A percentile compares a stretch with the other conserved stretches of the same genome.
These are phyloP conservation scores for Siphonodentalium dalli DNA, from an alignment of 2,888 invertebrate genomes.

Conservation along the genomic window DNA sequence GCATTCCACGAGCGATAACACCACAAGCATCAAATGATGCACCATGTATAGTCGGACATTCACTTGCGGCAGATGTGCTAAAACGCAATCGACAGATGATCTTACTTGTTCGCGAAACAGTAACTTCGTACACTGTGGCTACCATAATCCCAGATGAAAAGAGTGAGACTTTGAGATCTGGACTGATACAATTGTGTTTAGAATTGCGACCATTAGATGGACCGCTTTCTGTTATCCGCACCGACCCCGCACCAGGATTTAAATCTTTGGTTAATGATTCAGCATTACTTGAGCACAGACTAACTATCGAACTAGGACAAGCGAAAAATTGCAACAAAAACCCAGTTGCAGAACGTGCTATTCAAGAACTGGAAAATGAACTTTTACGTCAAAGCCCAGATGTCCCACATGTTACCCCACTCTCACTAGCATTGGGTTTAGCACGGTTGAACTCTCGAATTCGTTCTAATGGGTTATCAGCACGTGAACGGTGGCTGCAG, in stretches of 20 bases:
- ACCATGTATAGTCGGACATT: slow-evolving; percentile 13
- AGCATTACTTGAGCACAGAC: slow-evolving; percentile 10
- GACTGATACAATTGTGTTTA: slow-evolving; percentile 17
- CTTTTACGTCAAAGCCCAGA: slow-evolving; percentile 31
- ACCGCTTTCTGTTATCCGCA: slow-evolving; percentile 29
- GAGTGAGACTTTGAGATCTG: slow-evolving; percentile 19
- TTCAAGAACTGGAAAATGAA: slow-evolving; percentile 37
- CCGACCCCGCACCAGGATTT: slow-evolving; percentile 34
- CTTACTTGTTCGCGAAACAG: slow-evolving; percentile 26
- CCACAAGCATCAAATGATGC: slow-evolving; percentile 24
- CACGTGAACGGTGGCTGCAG: slow-evolving; percentile 33
- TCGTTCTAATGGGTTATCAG: slow-evolving; percentile 26
- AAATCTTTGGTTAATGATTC: slow-evolving; percentile 20
- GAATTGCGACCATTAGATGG: slow-evolving; percentile 29
- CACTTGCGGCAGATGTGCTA: slow-evolving; percentile 31
- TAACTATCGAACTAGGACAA: slow-evolving; percentile 30
- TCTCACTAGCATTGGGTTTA: slow-evolving; percentile 18
- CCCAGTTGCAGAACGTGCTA: slow-evolving; percentile 37
- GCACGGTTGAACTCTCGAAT: slow-evolving; percentile 30
- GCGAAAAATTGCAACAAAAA: slow-evolving; percentile 41
- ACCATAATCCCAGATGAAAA: slow-evolving; percentile 21
- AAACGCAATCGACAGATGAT: slow-evolving; percentile 26
- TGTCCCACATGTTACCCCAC: slow-evolving; percentile 13
- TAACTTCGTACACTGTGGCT: slow-evolving; percentile 28
- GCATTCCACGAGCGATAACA: not conserved